phyloP scores from a whole-genome alignment of 2,888 invertebrate species.

The Phlogophora meticulosa region DNA sequence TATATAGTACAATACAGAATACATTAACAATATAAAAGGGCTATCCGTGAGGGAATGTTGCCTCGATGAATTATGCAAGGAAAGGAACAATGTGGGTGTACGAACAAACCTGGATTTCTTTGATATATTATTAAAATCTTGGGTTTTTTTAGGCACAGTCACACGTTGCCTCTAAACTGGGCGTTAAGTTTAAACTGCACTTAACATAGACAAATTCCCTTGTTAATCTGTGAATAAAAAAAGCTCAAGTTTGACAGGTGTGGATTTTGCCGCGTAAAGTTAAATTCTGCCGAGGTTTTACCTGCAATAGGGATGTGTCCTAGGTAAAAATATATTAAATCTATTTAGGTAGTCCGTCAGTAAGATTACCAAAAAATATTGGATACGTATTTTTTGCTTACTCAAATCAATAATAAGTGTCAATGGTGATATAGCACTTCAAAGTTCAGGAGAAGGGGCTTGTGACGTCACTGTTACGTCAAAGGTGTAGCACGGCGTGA shows the following conservation, averaged over 20 bases:
- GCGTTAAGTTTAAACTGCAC: conserved; percentile 48
- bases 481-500: too few relatives aligned
- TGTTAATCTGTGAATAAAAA: conserved; percentile 47
- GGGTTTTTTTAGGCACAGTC: conserved; percentile 36
- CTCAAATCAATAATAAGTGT: too few relatives aligned
- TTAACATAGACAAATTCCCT: conserved; percentile 50
- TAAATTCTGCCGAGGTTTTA: neutral
- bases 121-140: conserved; percentile 53
- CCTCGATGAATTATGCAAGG: conserved; percentile 76
- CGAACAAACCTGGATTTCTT: conserved; percentile 54
- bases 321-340: too few relatives aligned
- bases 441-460: too few relatives aligned
- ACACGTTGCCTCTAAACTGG: conserved; percentile 49
- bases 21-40: conserved; percentile 69
- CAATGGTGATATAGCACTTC: too few relatives aligned
- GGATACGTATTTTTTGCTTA: too few relatives aligned
- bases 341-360: too few relatives aligned
- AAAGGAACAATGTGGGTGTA: conserved; percentile 66
- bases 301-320: too few relatives aligned
- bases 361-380: too few relatives aligned
- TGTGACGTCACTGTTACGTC: too few relatives aligned
- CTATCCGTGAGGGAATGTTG: conserved; percentile 75
- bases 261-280: conserved; percentile 34
- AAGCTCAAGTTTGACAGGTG: conserved; percentile 52
- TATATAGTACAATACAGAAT: conserved; percentile 59